Evolutionary conservation across 2,888 invertebrate genomes (phyloP).

Genomic region (Cheiracanthium punctorium): DNA sequence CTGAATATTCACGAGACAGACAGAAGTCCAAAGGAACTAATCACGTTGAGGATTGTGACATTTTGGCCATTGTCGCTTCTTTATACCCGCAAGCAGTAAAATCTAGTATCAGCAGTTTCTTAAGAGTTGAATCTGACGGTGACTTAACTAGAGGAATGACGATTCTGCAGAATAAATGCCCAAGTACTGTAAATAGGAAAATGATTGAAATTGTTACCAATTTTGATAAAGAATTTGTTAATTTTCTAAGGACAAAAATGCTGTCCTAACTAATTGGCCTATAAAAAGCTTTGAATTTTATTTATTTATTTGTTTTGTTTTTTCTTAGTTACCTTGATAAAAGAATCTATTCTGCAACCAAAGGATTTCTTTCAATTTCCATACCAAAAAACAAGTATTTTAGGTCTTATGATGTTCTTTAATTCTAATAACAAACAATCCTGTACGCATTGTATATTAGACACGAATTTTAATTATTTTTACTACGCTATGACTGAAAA

Average conservation of each 20-base stretch:
- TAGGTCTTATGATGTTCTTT: no score
- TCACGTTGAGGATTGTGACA: constrained; percentile 36
- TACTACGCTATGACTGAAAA: no score
- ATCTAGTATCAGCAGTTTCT: background rate
- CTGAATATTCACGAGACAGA: background rate
- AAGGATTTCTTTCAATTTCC: no score
- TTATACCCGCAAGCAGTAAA: constrained; percentile 35
- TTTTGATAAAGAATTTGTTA: background rate
- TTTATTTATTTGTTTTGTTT: no score
- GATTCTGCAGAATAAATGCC: background rate
- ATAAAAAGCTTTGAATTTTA: no score
- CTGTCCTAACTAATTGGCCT: no score
- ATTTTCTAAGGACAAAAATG: background rate
- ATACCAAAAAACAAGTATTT: no score
- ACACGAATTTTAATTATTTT: no score
- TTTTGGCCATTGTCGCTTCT: constrained; percentile 38
- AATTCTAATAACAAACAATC: no score
- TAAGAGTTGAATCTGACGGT: constrained; percentile 31
- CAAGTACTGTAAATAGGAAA: background rate
- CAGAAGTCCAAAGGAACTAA: background rate
- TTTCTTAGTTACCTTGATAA: no score
- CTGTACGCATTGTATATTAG: no score
- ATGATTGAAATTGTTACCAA: background rate
- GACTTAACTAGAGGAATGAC: constrained; percentile 9
- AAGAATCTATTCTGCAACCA: no score